These are phyloP conservation scores for Phymorhynchus buccinoides DNA, from an alignment of 1,140 invertebrate genomes.

Conservation along the genomic window DNA sequence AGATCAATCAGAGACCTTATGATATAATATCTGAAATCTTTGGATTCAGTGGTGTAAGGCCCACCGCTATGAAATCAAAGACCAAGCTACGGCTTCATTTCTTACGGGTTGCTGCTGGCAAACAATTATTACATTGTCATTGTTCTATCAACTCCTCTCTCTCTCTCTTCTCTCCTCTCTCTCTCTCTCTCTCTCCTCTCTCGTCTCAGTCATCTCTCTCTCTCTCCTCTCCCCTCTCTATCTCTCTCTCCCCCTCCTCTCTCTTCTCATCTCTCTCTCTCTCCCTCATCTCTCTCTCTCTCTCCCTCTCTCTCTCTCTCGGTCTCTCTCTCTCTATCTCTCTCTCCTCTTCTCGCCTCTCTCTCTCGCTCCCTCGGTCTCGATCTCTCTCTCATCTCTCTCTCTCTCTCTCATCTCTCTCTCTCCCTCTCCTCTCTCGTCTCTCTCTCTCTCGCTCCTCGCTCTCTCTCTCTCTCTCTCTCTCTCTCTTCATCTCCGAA, in stretches of 20 bases:
- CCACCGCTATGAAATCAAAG: no score
- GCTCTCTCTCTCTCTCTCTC: not conserved
- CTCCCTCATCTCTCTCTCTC: no score
- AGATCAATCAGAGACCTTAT: no score
- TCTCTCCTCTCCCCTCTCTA: no score
- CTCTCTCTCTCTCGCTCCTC: not conserved
- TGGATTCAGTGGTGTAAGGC: no score
- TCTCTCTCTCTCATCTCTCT: not conserved
- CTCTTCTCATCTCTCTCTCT: not conserved
- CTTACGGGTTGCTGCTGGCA: no score
- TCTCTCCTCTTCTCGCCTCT: no score
- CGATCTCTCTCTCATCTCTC: not conserved
- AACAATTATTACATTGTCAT: no score
- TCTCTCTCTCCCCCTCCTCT: no score
- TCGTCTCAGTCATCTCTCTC: not conserved
- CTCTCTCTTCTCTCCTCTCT: not conserved
- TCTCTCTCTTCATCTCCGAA: not conserved
- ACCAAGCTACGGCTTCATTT: no score
- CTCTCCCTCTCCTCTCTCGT: no score
- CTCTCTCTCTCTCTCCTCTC: not conserved
- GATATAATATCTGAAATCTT: no score
- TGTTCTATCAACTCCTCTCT: not conserved
- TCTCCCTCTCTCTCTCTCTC: slow-evolving; percentile 8
- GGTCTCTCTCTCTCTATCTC: not conserved
- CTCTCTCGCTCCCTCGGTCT: not conserved